Base-by-base conservation (phyloP, 2,113 vertebrate genomes). In the Oryzias woworae region DNA sequence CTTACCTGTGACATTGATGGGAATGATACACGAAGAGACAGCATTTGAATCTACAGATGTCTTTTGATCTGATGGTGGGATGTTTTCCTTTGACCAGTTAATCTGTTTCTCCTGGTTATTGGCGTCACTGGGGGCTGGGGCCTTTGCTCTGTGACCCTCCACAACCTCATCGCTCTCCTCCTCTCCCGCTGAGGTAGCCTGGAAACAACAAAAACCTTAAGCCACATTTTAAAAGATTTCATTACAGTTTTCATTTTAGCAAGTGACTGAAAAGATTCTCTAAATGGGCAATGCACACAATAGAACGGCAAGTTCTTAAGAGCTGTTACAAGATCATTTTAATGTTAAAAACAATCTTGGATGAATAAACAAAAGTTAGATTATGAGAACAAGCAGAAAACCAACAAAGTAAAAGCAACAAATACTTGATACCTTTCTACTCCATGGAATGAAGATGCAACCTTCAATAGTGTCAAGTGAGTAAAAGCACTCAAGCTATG, bases 361-460 rank as follows among this genome's bases (percentile, higher is more conserved):
- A 55, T 50, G 28, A 47, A n/a, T 22, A 36, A 17, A 16, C 45
- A 14, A 58, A n/a, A 41, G 14, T 64, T n/a, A 69, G 22, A 53
- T 17, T 18, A 45, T 54, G 65, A 16, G 44, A 16, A 6, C 7
- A 68, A 57, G 66, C 17, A 67, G 65, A 16, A 41, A 16, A 6
- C 7, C 65, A 57, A 67, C 17, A 67, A 28, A 51, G 42, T 2
- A 58, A 22, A 58, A 48, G 52, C 55, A 0, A 15, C 54, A 64
- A 80, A 78, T 81, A 75, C 43, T 57, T 89, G 55, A 93, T 98
- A 99, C 97, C 97, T 98, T 98, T 98, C 94, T 95, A 92, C 93
- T 98, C 96, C 96, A 98, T 76, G 94, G 95, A 90, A 94, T 92
- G 94, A 98, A 95, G 94, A 95, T 93, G 92, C 96, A 99, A 96